Base-by-base conservation (phyloP, 1,140 invertebrate species). In the Drosophila pallidifrons region DNA sequence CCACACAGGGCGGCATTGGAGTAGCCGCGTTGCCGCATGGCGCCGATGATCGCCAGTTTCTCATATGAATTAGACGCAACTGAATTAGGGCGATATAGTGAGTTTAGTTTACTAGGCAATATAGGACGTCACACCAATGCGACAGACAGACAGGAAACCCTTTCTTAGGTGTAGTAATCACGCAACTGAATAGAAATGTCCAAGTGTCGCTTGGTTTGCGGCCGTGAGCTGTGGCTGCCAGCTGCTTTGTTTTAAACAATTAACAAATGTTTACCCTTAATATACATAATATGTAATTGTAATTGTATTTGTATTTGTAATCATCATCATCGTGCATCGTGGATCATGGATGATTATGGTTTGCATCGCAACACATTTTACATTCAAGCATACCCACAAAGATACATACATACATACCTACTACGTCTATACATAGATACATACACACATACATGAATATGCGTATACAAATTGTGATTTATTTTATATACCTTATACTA, bases 391-490 rank as follows among this genome's bases (percentile, higher is more conserved):
- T 46, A 67, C 59, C 63, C 30, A 73, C 35, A 79, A 54, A 61
- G 64, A 79, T 61, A 69, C 25, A 60, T 54, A 67, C 69, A 59
- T 38, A 66, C 75, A 72, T 46, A 67, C 55, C 63, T 59, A 79
- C 58, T 41, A 47, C 46, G 61, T 57, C 57, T 32, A 58, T 45
- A 76, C 25, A 79, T 60, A 61, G 64, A 74, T 61, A 70, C 32
- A 59, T 52, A 67, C 69, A 59, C 30, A 70, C 70, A 72, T 68
- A 79, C 61, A 87, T 87, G 61, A 76, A 82, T 80, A 80, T 75
- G 83, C 80, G 77, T 88, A 87, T 88, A 83, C 63, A 79, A 83
- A 87, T 83, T 87, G 83, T 87, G 83, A 87, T 87, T 87, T 87
- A 87, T 87, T 87, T 87, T 87, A 87, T 87, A 87, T 75, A 87